Base-by-base conservation (phyloP, 2,888 invertebrate genomes). In the Rhodophaea formosa region DNA sequence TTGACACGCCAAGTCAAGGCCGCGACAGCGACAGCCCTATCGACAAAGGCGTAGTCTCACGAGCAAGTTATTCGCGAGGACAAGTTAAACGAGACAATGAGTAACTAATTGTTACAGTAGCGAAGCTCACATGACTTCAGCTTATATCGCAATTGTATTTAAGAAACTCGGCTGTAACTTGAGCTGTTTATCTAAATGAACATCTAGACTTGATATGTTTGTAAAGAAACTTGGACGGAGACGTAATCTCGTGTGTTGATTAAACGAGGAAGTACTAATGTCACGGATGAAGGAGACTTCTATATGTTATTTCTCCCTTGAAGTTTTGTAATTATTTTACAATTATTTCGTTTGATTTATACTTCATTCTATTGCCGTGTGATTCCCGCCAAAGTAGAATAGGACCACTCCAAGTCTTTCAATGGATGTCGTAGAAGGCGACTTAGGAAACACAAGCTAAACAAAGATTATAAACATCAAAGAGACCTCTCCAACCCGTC, bases 81-180 rank as follows among this genome's bases (percentile, higher is more conserved):
- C 74, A 78, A 78, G 73, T 76, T 75, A 69, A 74, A 77, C 68
- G 73, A 70, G 73, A 78, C 74, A 75, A 75, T 78, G 74, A 75
- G 72, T 76, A 79, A 73, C 74, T 78, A 75, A 78, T 77, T 77
- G 72, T 73, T 71, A 62, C 62, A 55, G 64, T 71, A 62, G 73
- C 71, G 64, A 71, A 70, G 66, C 69, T 70, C 63, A 67, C 15
- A 44, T n/a, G 30, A 45, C 12, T 51, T 35, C 51, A 51, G 35
- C 51, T 51, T 35, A 51, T 51, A 35, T 46, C 35, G 35, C 51
- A 51, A 12, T 51, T 51, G 35, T 51, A 51, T 51, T 51, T 51
- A 51, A 17, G 35, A 51, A 51, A 46, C 46, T n/a, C 46, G 35
- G 17, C 51, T 35, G 51, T 14, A 51, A 51, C 35, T 51, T 51